A percentile compares a stretch with the other conserved stretches of the same genome.
Conservation (phyloP, 2,888 invertebrate species). For the Chymomyza fuscimana region DNA sequence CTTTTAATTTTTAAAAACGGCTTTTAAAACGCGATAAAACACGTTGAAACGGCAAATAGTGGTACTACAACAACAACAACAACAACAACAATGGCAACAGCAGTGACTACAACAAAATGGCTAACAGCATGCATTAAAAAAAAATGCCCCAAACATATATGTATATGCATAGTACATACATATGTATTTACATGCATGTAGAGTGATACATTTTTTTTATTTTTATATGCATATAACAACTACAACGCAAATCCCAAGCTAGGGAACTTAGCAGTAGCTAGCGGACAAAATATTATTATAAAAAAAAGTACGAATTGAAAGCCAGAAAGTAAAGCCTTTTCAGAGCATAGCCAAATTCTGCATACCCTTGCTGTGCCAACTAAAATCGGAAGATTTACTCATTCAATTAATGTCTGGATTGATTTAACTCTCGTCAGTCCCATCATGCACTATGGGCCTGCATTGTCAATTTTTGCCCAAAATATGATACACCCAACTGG, state of each 20-base stretch:
- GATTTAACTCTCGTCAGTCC: no score
- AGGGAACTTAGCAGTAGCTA: constrained; percentile 23
- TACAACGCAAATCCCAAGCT: constrained; percentile 54
- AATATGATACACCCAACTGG: no score
- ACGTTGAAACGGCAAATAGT: constrained; percentile 67
- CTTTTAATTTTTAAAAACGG: constrained; percentile 77
- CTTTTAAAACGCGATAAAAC: constrained; percentile 76
- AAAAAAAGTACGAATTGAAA: background rate
- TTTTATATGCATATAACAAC: constrained; percentile 31
- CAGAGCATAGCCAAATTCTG: background rate
- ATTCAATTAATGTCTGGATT: no score
- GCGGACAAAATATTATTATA: background rate
- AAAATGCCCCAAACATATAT: constrained; percentile 8
- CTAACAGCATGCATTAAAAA: background rate
- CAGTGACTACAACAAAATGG: constrained; percentile 4
- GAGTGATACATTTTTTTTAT: constrained; percentile 17
- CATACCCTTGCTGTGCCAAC: background rate
- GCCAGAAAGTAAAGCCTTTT: background rate
- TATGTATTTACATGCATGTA: constrained; percentile 15
- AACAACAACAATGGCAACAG: background rate
- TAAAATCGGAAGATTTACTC: background rate
- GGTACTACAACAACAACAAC: constrained; percentile 13
- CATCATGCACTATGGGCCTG: no score
- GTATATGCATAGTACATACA: constrained; percentile 16
- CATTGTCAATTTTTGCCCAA: no score